Conservation (phyloP, 2,888 invertebrate genomes). For the Scrobipalpa costella region DNA sequence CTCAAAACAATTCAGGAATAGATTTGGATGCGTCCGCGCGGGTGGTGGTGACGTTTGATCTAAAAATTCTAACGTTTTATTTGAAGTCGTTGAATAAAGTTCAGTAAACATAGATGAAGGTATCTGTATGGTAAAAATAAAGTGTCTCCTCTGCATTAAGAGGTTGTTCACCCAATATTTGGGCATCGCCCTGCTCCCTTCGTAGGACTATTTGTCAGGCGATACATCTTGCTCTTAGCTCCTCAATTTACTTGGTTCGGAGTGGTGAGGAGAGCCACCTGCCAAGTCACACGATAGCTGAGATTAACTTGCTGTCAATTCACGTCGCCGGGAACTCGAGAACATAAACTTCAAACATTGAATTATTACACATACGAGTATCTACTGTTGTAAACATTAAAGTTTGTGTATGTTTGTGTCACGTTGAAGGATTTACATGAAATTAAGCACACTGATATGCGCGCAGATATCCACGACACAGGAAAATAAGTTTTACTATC, state of each 20-base stretch:
- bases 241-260: conserved; percentile 47
- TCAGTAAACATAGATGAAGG: conserved; percentile 50
- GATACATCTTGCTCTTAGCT: conserved; percentile 58
- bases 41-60: conserved; percentile 37
- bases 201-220: conserved; percentile 70
- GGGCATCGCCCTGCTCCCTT: conserved; percentile 70
- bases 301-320: conserved; percentile 32
- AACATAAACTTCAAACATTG: conserved; percentile 2
- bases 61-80: conserved; percentile 38
- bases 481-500: too few relatives aligned
- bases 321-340: conserved; percentile 23
- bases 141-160: conserved; percentile 77
- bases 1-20: conserved; percentile 7
- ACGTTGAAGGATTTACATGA: too few relatives aligned
- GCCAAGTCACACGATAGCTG: conserved; percentile 42
- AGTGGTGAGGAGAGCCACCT: conserved; percentile 53
- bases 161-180: conserved; percentile 80
- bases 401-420: not conserved
- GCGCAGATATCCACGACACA: too few relatives aligned
- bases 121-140: conserved; percentile 73
- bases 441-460: too few relatives aligned
- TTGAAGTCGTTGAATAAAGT: conserved; percentile 34
- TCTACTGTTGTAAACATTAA: not conserved
- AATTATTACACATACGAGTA: not conserved
- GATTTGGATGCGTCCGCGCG: conserved; percentile 27